Conservation (phyloP, 2,888 invertebrate genomes). For the Zygaena filipendulae region DNA sequence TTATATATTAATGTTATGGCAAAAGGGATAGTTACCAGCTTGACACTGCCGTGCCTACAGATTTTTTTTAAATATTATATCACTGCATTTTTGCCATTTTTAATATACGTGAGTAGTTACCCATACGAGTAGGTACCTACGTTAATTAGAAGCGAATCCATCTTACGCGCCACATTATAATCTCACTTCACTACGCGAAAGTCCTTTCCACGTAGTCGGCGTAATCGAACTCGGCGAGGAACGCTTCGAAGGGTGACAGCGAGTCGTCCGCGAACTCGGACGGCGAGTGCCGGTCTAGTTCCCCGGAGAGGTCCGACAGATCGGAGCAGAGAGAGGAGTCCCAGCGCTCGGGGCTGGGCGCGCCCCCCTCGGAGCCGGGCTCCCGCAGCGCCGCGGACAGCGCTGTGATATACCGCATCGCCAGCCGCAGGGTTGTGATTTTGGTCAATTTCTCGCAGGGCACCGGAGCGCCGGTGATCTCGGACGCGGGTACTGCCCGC, state of each 20-base stretch:
- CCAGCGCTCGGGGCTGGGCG: slow-evolving; percentile 36
- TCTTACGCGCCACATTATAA: too few relatives aligned
- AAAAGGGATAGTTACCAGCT: too few relatives aligned
- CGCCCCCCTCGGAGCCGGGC: slow-evolving; percentile 27
- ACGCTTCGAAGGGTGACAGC: slow-evolving; percentile 68
- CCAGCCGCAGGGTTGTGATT: slow-evolving; percentile 86
- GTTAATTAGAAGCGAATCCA: too few relatives aligned
- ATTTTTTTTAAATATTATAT: too few relatives aligned
- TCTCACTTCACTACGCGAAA: slow-evolving; percentile 47
- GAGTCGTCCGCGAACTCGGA: slow-evolving; percentile 64
- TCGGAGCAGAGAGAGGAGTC: slow-evolving; percentile 62
- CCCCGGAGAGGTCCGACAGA: slow-evolving; percentile 60
- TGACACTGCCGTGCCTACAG: too few relatives aligned
- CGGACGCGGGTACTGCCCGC: slow-evolving; percentile 76
- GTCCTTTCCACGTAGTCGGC: slow-evolving; percentile 60
- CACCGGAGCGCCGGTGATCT: slow-evolving; percentile 56
- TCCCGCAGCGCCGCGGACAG: slow-evolving; percentile 75
- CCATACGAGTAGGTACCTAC: too few relatives aligned
- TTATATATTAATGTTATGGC: too few relatives aligned
- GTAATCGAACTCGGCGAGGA: slow-evolving; percentile 62
- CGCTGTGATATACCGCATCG: slow-evolving; percentile 88
- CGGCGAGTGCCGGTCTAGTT: slow-evolving; percentile 59
- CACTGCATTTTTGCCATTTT: too few relatives aligned
- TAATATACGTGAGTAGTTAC: too few relatives aligned
- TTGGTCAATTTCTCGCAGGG: slow-evolving; percentile 87